Evolutionary conservation across 2,797 vertebrate genomes (phyloP).

Genomic region (Anguilla marmorata): DNA sequence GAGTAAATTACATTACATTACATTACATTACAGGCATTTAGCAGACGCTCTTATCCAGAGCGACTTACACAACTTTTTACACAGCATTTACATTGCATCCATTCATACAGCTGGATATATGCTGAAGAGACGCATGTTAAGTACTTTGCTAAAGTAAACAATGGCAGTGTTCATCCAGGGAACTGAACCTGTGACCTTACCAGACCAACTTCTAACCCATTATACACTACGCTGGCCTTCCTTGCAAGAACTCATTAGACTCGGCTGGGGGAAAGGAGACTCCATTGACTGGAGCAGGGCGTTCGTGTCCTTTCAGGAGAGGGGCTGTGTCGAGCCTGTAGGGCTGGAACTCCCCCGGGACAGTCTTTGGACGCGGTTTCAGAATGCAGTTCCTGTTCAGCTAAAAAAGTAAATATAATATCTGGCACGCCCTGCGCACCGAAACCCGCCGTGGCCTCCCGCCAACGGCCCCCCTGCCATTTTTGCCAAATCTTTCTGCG

Average conservation of each 20-base stretch:
- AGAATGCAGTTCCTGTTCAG: conserved; percentile 2
- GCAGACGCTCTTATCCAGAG: too few relatives aligned
- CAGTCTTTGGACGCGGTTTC: not conserved
- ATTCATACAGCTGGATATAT: too few relatives aligned
- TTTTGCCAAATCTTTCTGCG: not conserved
- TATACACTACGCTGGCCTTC: too few relatives aligned
- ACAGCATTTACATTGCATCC: too few relatives aligned
- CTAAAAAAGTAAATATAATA: not conserved
- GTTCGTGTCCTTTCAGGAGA: not conserved
- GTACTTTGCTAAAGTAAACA: too few relatives aligned
- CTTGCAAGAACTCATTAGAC: not conserved
- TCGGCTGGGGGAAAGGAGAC: not conserved
- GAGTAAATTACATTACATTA: too few relatives aligned
- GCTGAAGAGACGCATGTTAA: too few relatives aligned
- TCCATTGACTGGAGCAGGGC: not conserved
- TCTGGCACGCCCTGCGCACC: not conserved
- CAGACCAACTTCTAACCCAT: too few relatives aligned
- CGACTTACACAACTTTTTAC: too few relatives aligned
- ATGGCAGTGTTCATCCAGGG: too few relatives aligned
- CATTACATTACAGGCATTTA: too few relatives aligned
- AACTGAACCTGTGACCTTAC: too few relatives aligned
- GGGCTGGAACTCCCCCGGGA: not conserved
- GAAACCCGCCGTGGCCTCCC: not conserved
- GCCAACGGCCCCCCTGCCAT: not conserved
- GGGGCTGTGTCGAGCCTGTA: not conserved